Base-by-base conservation (phyloP, 1,140 invertebrate species). In the Tetranychus cinnabarinus region DNA sequence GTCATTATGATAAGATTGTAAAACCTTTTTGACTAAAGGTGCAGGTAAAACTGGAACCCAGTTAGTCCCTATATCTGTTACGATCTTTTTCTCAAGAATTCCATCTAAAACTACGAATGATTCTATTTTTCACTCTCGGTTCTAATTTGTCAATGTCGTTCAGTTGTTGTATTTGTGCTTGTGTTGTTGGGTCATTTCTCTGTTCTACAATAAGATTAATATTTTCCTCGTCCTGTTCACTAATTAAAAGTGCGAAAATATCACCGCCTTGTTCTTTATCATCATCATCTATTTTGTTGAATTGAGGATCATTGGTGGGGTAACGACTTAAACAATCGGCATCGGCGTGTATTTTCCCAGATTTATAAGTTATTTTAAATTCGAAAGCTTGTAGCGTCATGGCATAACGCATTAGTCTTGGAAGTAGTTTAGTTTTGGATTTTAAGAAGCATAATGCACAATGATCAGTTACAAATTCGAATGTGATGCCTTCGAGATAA, bases 381-480 rank as follows among this genome's bases (percentile, higher is more conserved):
- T 31, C 31, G 31, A 34, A 56, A 35, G 23, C 3, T 50, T 50
- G 47, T n/a, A 50, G 15, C 4, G 13, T 31, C 15, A 50, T 4
- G 5, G 15, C 13, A 56, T 61, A 65, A 34, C 63, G 12, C 34
- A 34, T 48, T 23, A 65, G 47, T 48, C 61, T 56, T 13, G 63
- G 46, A 36, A 35, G 37, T 6, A 57, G 46, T 23, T 59, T 39
- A 34, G 52, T 46, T 35, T 52, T 62, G 8, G 10, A 59, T 31
- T 54, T 31, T 3, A 56, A 48, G 34, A 48, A 52, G n/a, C 34
- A n/a, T n/a, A n/a, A n/a, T n/a, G n/a, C n/a, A n/a, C n/a, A n/a
- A n/a, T n/a, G n/a, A n/a, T n/a, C n/a, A n/a, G n/a, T n/a, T n/a
- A n/a, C n/a, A n/a, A n/a, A n/a, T n/a, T n/a, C n/a, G n/a, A n/a